Evolutionary conservation across 1,140 invertebrate genomes (phyloP).

Genomic region (Trialeurodes vaporariorum): DNA sequence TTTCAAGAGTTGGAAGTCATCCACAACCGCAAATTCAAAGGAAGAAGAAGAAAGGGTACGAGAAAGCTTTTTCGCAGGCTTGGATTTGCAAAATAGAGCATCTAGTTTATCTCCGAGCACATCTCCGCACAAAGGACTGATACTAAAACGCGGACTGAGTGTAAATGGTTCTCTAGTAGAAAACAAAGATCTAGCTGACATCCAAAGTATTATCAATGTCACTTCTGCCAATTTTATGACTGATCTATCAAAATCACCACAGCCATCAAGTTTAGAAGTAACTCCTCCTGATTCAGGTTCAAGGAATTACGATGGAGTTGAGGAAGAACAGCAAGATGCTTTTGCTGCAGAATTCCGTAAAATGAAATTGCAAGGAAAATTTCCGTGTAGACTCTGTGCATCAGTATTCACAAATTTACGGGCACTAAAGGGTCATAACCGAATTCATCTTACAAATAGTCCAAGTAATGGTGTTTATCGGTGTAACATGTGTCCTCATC

Average conservation of each 20-base stretch:
- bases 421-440: constrained; percentile 78
- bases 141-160: constrained; percentile 16
- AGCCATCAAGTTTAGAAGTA: constrained; percentile 20
- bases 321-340: constrained; percentile 47
- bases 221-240: constrained; percentile 27
- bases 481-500: constrained; percentile 86
- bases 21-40: constrained; percentile 14
- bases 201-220: constrained; percentile 65
- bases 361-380: constrained; percentile 77
- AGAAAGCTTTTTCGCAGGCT: constrained; percentile 64
- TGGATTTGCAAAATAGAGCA: constrained; percentile 57
- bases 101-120: constrained; percentile 32
- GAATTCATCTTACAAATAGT: constrained; percentile 55
- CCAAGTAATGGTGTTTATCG: constrained; percentile 50
- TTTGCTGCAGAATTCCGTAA: constrained; percentile 66
- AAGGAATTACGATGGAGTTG: not conserved
- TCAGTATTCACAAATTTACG: constrained; percentile 77
- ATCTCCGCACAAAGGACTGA: not conserved
- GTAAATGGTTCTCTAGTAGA: constrained; percentile 25
- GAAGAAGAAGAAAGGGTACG: constrained; percentile 41
- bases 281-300: constrained; percentile 19
- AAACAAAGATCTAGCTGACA: constrained; percentile 65
- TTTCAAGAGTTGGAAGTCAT: constrained; percentile 5
- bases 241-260: constrained; percentile 24
- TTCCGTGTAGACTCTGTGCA: constrained; percentile 74